Conservation (phyloP, 2,113 vertebrate species). For the human region GRCh38 chr7:31461501-31462000, state of each 20-base stretch:
- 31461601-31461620: not conserved
- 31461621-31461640: not conserved
- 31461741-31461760: not conserved
- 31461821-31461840: not conserved
- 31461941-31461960: not conserved
- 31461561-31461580: not conserved
- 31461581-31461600: not conserved
- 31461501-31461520: constrained; percentile 53
- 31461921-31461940: not conserved
- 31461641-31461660: not conserved
- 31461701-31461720: not conserved
- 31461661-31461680: not conserved
- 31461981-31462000: not conserved
- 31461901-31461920: not conserved
- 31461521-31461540: not conserved
- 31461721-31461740: not conserved
- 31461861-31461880: not conserved
- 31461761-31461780: not conserved
- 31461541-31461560: not conserved
- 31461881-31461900: not conserved
- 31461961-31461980: not conserved
- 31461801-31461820: not conserved
- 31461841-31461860: not conserved
- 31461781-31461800: not conserved
- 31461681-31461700: not conserved